Percentiles rank a stretch among this genome's conserved stretches.
Evolutionary conservation across 1,140 invertebrate genomes (phyloP).

Genomic region (Zaprionus lachaisei): DNA sequence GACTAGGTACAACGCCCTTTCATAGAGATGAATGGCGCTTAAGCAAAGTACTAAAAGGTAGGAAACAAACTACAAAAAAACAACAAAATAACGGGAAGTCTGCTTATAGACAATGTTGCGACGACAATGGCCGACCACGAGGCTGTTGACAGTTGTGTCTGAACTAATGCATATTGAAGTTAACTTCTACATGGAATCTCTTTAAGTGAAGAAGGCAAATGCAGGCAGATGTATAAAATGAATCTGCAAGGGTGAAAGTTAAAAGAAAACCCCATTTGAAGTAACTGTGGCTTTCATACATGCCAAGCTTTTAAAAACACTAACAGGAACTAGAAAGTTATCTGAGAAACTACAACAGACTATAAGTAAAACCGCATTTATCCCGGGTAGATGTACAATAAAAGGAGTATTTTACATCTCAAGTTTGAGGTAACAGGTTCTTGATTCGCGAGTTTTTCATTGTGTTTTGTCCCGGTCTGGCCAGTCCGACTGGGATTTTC

Average conservation of each 20-base stretch:
- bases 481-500: too few relatives aligned
- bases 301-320: neutral
- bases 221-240: too few relatives aligned
- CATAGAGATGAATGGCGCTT: neutral
- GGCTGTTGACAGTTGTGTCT: neutral
- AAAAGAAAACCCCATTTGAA: neutral
- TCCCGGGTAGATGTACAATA: slow-evolving; percentile 53
- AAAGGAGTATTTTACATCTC: slow-evolving; percentile 43
- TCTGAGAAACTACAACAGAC: neutral
- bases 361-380: slow-evolving; percentile 58
- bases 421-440: slow-evolving; percentile 9
- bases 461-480: too few relatives aligned
- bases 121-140: neutral
- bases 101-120: slow-evolving; percentile 6
- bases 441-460: too few relatives aligned
- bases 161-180: neutral
- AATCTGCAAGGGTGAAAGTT: neutral
- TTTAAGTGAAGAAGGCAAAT: neutral
- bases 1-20: neutral
- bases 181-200: neutral
- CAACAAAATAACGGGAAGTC: slow-evolving; percentile 1
- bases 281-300: neutral
- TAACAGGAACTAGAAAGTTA: neutral
- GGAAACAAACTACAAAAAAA: neutral
- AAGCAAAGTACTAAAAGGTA: neutral